Percentiles rank a stretch among this genome's conserved stretches.
phyloP scores from a whole-genome alignment of 2,113 vertebrate genomes.

The Gulo gulo region DNA sequence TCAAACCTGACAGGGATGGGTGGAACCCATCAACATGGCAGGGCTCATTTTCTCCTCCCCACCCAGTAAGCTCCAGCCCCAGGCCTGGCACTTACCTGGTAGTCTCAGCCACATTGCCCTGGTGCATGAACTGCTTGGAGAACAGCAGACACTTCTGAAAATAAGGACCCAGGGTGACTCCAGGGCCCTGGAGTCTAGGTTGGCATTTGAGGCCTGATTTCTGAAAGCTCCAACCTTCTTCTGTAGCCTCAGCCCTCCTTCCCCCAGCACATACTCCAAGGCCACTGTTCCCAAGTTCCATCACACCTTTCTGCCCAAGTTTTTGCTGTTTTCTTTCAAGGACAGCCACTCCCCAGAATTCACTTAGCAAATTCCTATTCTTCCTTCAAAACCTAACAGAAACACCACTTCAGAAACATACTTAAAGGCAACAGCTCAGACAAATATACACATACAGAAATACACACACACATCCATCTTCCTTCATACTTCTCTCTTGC shows the following conservation, averaged over 20 bases:
- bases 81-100: slow-evolving; percentile 87
- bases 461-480: background rate
- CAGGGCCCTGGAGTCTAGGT: background rate
- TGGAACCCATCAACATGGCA: background rate
- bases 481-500: background rate
- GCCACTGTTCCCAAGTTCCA: background rate
- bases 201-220: background rate
- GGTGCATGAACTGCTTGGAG: slow-evolving; percentile 96
- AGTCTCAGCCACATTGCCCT: slow-evolving; percentile 93
- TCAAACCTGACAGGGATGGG: slow-evolving; percentile 87
- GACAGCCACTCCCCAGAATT: background rate
- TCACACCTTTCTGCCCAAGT: background rate
- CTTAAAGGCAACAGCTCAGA: background rate
- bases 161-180: slow-evolving; percentile 44
- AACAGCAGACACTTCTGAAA: slow-evolving; percentile 93
- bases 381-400: slow-evolving; percentile 21
- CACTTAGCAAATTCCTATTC: background rate
- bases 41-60: background rate
- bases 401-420: background rate
- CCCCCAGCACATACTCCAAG: background rate
- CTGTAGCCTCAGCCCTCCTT: background rate
- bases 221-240: background rate
- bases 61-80: too few species aligned
- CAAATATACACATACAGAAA: background rate
- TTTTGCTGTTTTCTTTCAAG: background rate